These are phyloP conservation scores for Spea bombifrons DNA, from an alignment of 2,113 vertebrate genomes.

Conservation along the genomic window DNA sequence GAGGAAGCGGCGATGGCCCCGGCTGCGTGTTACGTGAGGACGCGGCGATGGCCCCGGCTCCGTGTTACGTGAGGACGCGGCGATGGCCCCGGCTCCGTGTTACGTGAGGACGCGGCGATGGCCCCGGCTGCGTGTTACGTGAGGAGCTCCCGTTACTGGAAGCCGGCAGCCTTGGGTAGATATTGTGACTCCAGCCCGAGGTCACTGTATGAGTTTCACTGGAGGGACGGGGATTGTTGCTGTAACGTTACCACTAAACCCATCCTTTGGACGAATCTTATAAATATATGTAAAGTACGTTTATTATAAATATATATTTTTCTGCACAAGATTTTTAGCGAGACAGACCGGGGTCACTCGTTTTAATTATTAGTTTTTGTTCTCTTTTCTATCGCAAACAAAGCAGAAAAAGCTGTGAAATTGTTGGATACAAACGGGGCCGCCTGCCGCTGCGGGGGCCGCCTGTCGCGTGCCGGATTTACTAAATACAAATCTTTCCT, in stretches of 20 bases:
- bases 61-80: no score
- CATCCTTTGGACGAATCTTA: background rate
- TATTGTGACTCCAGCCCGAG: no score
- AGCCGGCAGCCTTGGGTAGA: no score
- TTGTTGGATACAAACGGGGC: background rate
- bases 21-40: no score
- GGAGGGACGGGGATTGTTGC: background rate
- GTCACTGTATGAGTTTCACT: background rate
- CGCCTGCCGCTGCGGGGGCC: background rate
- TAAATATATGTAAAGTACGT: conserved; percentile 17
- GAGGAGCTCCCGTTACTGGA: no score
- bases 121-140: no score
- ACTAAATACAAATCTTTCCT: no score
- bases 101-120: background rate
- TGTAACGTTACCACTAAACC: background rate
- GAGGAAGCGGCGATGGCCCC: no score
- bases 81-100: background rate
- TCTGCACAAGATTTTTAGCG: background rate
- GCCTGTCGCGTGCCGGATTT: background rate
- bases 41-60: no score
- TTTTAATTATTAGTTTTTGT: background rate
- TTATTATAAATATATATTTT: conserved; percentile 40
- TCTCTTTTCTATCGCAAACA: background rate
- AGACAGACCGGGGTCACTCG: background rate
- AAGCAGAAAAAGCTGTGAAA: background rate